Evolutionary conservation across 2,888 invertebrate genomes (phyloP), one percentile per base, ranked within the genome.

Genomic region (Gari tellinella): DNA sequence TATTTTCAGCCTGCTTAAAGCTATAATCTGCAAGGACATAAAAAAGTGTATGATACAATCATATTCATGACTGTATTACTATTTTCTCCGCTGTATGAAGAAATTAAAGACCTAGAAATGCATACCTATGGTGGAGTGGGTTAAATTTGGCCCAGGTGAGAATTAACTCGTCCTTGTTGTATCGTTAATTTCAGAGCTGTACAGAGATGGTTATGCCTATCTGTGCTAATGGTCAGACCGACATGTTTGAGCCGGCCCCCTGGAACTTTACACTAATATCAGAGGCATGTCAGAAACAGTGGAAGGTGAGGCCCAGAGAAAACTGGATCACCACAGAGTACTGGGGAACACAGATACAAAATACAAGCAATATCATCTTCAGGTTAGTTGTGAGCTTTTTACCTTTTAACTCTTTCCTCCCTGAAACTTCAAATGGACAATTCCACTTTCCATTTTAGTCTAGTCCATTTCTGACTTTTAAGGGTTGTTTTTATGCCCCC

Each of bases 161-260:
- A 12, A 40, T 8, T 40, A 40, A 40, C 8, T 40, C 14, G 40
- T 12, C 23, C 43, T 14, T 58, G n/a, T n/a, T n/a, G n/a, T n/a
- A n/a, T n/a, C n/a, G n/a, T n/a, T 37, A 12, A 23, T 31, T 46
- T 0, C 93, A 97, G 95, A 94, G 96, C 0, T 99, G 99, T 90
- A 97, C 97, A 25, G 99, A 99, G 92, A 97, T 99, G 96, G 95
- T 98, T 70, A 97, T 98, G 97, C 99, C 99, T 0, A 95, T 96
- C 93, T 99, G 99, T 91, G 93, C 94, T 10, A 94, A 94, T 80
- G 96, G 95, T 45, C 92, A 93, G 1, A 93, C 94, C 12, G 97
- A 97, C 88, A 97, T 99, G 96, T 98, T 97, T 90, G 96, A 96
- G 87, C 94, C 94, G 0, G 76, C 88, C 0, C 88, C 93, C 0